These are phyloP conservation scores for Tribolium madens DNA, from an alignment of 1,140 invertebrate species.

Conservation along the genomic window DNA sequence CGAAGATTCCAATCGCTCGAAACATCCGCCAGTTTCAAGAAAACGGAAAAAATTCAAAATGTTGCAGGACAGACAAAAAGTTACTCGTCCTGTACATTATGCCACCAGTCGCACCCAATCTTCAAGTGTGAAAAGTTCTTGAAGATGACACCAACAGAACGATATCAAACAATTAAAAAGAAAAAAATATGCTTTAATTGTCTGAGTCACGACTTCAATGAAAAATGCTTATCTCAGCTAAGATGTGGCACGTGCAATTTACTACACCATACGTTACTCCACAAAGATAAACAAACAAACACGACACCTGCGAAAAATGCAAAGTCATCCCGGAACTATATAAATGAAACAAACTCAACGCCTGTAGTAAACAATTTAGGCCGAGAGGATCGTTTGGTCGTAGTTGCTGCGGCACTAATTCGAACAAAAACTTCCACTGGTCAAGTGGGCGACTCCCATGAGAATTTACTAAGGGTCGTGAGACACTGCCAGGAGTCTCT, in stretches of 20 bases:
- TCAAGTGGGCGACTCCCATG: conserved; percentile 33
- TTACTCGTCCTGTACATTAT: not conserved
- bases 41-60: not conserved
- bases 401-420: not conserved
- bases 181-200: not conserved
- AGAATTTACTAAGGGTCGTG: conserved; percentile 51
- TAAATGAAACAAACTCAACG: not conserved
- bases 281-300: not conserved
- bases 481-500: conserved; percentile 55
- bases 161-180: not conserved
- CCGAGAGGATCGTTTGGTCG: not conserved
- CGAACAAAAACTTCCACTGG: no score
- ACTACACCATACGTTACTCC: not conserved
- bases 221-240: not conserved
- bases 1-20: not conserved
- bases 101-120: not conserved
- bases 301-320: not conserved
- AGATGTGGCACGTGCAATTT: not conserved
- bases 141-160: not conserved
- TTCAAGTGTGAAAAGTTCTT: not conserved
- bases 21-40: not conserved
- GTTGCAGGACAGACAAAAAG: not conserved
- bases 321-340: not conserved
- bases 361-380: not conserved
- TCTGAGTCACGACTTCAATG: not conserved